A percentile compares a stretch with the other conserved stretches of the same genome.
Conservation (phyloP, 2,113 vertebrate genomes). For the Lycaon pictus region DNA sequence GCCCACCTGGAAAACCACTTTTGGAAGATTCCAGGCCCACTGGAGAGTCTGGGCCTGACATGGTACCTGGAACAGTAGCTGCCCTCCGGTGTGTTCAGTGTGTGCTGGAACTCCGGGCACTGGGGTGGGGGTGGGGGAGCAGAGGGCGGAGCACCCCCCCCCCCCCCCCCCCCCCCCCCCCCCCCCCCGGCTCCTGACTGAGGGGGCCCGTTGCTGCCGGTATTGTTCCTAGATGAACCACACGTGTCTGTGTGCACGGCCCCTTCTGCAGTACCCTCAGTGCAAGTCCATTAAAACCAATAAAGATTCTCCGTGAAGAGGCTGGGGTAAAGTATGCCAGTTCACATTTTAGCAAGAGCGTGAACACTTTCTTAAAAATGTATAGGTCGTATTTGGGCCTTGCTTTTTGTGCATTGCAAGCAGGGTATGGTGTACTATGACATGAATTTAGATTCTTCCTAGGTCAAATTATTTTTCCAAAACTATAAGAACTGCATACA, state of each 20-base stretch:
- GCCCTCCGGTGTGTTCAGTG: not conserved
- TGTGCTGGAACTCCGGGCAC: too few species aligned
- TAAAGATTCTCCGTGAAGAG: conserved; percentile 69
- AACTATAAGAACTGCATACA: not conserved
- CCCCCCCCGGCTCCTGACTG: not conserved
- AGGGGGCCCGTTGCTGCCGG: not conserved
- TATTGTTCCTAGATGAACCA: not conserved
- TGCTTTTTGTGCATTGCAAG: not conserved
- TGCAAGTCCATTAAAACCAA: conserved; percentile 70
- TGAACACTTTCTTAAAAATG: conserved; percentile 52
- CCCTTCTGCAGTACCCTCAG: conserved; percentile 46
- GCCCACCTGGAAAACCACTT: not conserved
- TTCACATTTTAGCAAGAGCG: conserved; percentile 69
- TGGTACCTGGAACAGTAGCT: too few species aligned
- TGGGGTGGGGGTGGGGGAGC: rapidly evolving
- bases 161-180: too few species aligned
- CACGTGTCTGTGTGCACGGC: conserved; percentile 15
- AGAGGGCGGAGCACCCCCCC: too few species aligned
- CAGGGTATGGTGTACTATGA: conserved; percentile 25
- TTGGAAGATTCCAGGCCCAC: not conserved
- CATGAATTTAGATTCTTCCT: conserved; percentile 21
- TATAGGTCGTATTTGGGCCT: conserved; percentile 45
- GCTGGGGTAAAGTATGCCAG: conserved; percentile 65
- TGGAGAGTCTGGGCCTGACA: not conserved
- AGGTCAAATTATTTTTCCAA: conserved; percentile 30